Conservation (phyloP, 2,113 vertebrate species). For the Chaenogobius annularis region DNA sequence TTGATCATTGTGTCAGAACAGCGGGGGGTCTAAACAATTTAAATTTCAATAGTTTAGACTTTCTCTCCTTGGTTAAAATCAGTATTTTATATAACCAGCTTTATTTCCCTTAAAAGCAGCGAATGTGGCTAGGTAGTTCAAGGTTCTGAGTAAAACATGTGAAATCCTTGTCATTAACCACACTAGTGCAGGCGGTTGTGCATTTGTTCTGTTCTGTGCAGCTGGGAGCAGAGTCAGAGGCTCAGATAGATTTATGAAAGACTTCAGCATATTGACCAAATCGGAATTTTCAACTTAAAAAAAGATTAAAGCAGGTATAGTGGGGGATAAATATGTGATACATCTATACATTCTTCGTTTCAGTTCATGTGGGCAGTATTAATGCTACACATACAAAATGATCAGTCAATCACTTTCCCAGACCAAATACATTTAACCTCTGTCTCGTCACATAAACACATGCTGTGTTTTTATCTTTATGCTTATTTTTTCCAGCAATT, state of each 20-base stretch:
- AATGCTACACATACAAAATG: background rate
- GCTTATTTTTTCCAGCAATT: no score
- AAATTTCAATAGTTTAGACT: conserved; percentile 5
- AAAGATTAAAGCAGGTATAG: background rate
- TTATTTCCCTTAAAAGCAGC: background rate
- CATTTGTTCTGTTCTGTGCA: background rate
- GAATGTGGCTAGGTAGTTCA: conserved; percentile 2
- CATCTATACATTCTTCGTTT: background rate
- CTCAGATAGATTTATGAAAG: background rate
- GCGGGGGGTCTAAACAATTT: conserved; percentile 1
- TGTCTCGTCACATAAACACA: no score
- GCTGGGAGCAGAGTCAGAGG: background rate
- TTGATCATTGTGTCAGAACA: background rate
- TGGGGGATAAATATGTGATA: background rate
- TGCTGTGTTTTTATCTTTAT: background rate
- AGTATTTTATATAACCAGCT: conserved; percentile 1
- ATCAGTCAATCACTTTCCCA: conserved; percentile 2
- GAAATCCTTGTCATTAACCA: conserved; percentile 5
- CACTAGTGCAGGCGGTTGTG: background rate
- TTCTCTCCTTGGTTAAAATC: conserved; percentile 8
- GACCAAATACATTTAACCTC: background rate
- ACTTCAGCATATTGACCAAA: background rate
- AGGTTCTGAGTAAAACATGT: conserved; percentile 8
- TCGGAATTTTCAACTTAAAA: background rate
- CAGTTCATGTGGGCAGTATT: background rate